Percentiles rank a stretch among this genome's conserved stretches.
Conservation (phyloP, 2,888 invertebrate genomes). For the Chirona hameri region DNA sequence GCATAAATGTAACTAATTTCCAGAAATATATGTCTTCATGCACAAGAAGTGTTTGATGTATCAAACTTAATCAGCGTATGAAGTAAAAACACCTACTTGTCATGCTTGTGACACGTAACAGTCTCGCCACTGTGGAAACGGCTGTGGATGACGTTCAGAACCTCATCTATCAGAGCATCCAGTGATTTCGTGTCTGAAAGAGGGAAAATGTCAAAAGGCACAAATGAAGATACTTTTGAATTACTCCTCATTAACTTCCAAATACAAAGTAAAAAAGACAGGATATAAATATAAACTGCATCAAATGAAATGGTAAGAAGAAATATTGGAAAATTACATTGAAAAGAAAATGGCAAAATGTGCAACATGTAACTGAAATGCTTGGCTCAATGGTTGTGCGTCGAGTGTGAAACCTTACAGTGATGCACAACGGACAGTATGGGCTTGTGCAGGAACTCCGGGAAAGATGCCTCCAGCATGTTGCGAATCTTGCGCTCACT, state of each 20-base stretch:
- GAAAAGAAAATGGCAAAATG: no score
- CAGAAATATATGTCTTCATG: no score
- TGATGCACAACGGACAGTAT: constrained; percentile 48
- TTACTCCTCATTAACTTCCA: no score
- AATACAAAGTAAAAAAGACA: no score
- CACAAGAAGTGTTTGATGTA: background rate
- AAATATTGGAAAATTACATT: no score
- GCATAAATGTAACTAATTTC: background rate
- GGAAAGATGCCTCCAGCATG: constrained; percentile 46
- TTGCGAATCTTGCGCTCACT: constrained; percentile 46
- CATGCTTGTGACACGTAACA: background rate
- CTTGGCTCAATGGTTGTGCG: no score
- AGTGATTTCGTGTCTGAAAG: constrained; percentile 12
- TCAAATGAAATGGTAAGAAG: no score
- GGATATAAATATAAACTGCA: no score
- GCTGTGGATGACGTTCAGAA: background rate
- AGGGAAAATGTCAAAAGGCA: background rate
- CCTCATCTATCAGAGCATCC: constrained; percentile 9
- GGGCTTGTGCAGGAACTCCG: constrained; percentile 45
- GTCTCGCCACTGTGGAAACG: background rate
- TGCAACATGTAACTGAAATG: no score
- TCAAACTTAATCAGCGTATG: background rate
- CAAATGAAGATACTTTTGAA: background rate
- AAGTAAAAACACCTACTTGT: background rate
- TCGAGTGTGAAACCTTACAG: constrained; percentile 43